Evolutionary conservation across 2,888 invertebrate species (phyloP).

Genomic region (Hipparchia semele): DNA sequence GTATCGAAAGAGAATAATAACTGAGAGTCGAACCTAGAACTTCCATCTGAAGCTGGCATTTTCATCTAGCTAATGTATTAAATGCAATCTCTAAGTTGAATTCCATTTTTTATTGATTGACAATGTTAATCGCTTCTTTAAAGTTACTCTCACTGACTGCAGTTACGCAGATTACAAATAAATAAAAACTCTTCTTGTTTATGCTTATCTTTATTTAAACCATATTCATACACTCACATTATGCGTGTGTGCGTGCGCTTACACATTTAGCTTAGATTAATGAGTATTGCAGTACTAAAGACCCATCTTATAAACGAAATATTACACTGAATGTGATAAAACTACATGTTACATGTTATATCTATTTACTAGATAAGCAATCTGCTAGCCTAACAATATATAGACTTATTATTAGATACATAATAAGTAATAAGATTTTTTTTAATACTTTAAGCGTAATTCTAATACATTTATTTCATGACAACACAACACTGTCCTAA

Average conservation of each 20-base stretch:
- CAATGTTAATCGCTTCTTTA: neutral
- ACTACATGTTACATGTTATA: conserved; percentile 36
- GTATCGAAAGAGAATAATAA: too few relatives aligned
- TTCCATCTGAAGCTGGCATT: too few relatives aligned
- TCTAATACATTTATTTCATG: conserved; percentile 53
- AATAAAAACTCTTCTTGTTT: conserved; percentile 36
- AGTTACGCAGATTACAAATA: conserved; percentile 16
- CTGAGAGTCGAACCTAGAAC: too few relatives aligned
- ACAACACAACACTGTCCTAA: conserved; percentile 47
- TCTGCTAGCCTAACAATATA: conserved; percentile 5
- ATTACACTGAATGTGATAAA: conserved; percentile 73
- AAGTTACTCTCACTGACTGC: neutral
- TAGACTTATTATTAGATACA: conserved; percentile 7
- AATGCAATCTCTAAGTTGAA: too few relatives aligned
- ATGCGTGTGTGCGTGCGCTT: conserved; percentile 65
- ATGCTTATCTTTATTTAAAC: conserved; percentile 39
- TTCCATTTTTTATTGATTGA: neutral
- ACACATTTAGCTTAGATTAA: conserved; percentile 56
- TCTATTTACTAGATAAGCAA: conserved; percentile 3
- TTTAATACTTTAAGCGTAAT: conserved; percentile 37
- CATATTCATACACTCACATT: conserved; percentile 53
- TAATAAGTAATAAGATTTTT: conserved; percentile 27
- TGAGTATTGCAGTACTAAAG: conserved; percentile 79
- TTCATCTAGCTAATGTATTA: too few relatives aligned
- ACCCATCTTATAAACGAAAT: conserved; percentile 53